Base-by-base conservation (phyloP, 2,113 vertebrate genomes). In the Axis porcinus region DNA sequence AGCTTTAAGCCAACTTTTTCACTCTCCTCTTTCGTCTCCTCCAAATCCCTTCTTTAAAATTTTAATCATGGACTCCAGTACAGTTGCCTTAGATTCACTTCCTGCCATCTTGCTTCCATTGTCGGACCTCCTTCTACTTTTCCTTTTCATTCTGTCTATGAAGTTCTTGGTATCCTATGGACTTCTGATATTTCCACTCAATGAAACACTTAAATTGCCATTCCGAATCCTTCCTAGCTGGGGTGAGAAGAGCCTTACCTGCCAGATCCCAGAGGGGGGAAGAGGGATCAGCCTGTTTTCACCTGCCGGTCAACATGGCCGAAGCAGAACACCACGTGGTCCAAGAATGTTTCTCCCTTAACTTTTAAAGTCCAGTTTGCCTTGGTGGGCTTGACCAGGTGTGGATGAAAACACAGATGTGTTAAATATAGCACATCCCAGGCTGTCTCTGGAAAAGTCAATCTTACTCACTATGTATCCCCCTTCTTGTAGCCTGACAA, bases 291-390 rank as follows among this genome's bases (percentile, higher is more conserved):
- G 9, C 0, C 0, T 70, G 19, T 70, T 5, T 70, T 70, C n/a
- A 70, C 64, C 64, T 70, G 64, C n/a, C 23, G 2, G n/a, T 70
- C 4, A 36, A n/a, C n/a, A 11, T 0, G 17, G 9, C 9, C 0
- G 2, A 70, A 70, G 21, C 19, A 70, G n/a, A 36, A 70, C 55
- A 36, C 64, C 64, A 36, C 5, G 9, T 70, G n/a, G n/a, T 36
- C n/a, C 64, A 36, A 36, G 19, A 70, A 17, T 70, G n/a, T 36
- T 70, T 70, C n/a, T 36, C 33, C 8, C 64, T 70, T 36, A 40
- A 70, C 4, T 70, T 70, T 70, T 70, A 36, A 70, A 70, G 67
- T 70, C n/a, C 11, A 10, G 36, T 12, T 17, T 70, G 19, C 67
- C n/a, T 70, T 70, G 67, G 67, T 70, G 64, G 17, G 21, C 36